phyloP scores from a whole-genome alignment of 1,140 invertebrate species.

The Phthorimaea operculella region DNA sequence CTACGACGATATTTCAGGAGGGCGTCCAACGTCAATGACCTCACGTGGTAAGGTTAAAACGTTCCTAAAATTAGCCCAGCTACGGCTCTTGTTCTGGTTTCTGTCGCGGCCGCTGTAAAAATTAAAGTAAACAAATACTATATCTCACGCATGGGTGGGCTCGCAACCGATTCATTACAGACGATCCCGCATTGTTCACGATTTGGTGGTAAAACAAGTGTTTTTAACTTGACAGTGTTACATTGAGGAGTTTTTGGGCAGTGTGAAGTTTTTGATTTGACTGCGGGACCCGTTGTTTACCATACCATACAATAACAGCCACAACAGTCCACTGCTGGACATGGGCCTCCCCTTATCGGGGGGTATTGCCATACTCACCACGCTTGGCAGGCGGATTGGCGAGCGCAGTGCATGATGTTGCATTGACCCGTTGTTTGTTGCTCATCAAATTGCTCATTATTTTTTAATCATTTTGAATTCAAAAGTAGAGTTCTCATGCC shows the following conservation, averaged over 20 bases:
- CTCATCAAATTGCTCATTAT: not conserved
- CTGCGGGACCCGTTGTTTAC: not conserved
- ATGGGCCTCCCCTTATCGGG: too few relatives aligned
- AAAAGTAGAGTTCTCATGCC: not conserved
- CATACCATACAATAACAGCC: too few relatives aligned
- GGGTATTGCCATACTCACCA: too few relatives aligned
- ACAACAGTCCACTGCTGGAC: too few relatives aligned
- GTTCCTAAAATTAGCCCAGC: constrained; percentile 44
- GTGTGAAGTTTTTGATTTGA: not conserved
- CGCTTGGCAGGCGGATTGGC: too few relatives aligned
- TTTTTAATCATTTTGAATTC: too few relatives aligned
- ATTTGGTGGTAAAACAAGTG: not conserved
- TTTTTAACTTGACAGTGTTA: not conserved
- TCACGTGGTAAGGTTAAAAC: constrained; percentile 47
- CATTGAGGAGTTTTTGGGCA: not conserved
- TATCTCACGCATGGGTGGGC: constrained; percentile 56
- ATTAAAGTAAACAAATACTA: constrained; percentile 58
- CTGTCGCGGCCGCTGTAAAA: constrained; percentile 62
- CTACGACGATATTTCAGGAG: not conserved
- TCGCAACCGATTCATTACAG: constrained; percentile 25
- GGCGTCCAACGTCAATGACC: constrained; percentile 47
- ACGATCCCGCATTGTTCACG: constrained; percentile 5
- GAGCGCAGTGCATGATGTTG: too few relatives aligned
- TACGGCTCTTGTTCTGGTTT: constrained; percentile 54
- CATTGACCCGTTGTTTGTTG: too few relatives aligned